Evolutionary conservation across 2,797 vertebrate genomes (phyloP), one percentile per base, ranked within the genome.

Genomic region (Thunnus albacares): DNA sequence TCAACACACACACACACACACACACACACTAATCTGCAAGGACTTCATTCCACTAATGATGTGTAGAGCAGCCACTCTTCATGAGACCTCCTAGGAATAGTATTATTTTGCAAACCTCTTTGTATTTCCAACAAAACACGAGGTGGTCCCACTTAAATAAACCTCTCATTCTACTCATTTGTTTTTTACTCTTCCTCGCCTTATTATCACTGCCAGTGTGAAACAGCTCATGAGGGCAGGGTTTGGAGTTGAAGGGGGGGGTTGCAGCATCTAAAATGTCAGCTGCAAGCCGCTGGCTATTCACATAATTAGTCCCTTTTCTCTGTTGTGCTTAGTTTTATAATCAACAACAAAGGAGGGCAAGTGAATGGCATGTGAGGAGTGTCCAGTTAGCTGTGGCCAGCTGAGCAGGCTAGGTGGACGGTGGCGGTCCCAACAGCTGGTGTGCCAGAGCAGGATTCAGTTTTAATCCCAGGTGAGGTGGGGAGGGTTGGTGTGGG

Each of bases 101-200:
- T 75, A 82, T 88, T 81, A 90, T 85, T 77, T 86, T 87, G 80
- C 77, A 88, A 81, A 85, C 74, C 74, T 85, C 77, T 90, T 82
- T 89, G 83, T 86, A 64, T 87, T 89, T 90, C 69, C 76, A 80
- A 87, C 89, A 91, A 87, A 89, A 89, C 86, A 87, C 85, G 85
- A 75, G 77, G 83, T 82, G 87, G 89, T 85, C 79, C 72, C 76
- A 81, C 74, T 90, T 87, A 87, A 90, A 84, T 62, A 82, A 87
- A 77, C 69, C 60, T 75, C 82, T 67, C 20, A 20, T 62, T 79
- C 57, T 67, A 61, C 66, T 86, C 70, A 51, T 87, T 89, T 90
- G 68, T 70, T 87, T 83, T 80, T 81, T 35, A 62, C 67, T 74
- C 45, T 62, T 73, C 77, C 63, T 80, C 20, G 49, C 64, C 79